phyloP scores from a whole-genome alignment of 2,888 invertebrate genomes.

The Nomada hirtipes region DNA sequence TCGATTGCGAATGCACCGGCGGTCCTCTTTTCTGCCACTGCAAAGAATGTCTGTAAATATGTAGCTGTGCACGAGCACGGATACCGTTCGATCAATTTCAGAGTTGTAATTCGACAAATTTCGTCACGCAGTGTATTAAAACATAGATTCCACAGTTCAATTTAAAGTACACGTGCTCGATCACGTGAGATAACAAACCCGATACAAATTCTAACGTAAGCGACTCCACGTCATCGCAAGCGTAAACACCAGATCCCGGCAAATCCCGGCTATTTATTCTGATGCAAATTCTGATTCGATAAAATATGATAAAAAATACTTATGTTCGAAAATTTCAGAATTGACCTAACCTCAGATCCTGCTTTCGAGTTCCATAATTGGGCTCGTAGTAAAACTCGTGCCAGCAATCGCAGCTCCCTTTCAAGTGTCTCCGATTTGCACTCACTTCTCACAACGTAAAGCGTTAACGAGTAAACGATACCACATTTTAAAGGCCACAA shows the following conservation, averaged over 20 bases:
- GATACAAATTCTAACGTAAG: neutral
- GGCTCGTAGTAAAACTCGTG: neutral
- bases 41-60: neutral
- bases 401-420: neutral
- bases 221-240: neutral
- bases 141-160: neutral
- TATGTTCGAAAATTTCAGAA: neutral
- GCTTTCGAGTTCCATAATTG: neutral
- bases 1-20: neutral
- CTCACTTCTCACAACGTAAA: slow-evolving; percentile 10
- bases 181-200: slow-evolving; percentile 27
- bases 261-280: neutral
- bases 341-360: slow-evolving; percentile 26
- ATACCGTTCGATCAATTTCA: neutral
- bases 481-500: neutral
- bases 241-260: neutral
- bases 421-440: neutral
- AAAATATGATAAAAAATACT: neutral
- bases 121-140: neutral
- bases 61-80: too few relatives aligned
- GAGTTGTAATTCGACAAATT: neutral
- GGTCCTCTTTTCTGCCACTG: slow-evolving; percentile 24
- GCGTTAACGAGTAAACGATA: neutral
- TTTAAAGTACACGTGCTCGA: slow-evolving; percentile 19
- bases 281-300: too few relatives aligned